Conservation (phyloP, 2,113 vertebrate species). For the Amblyornis subalaris region DNA sequence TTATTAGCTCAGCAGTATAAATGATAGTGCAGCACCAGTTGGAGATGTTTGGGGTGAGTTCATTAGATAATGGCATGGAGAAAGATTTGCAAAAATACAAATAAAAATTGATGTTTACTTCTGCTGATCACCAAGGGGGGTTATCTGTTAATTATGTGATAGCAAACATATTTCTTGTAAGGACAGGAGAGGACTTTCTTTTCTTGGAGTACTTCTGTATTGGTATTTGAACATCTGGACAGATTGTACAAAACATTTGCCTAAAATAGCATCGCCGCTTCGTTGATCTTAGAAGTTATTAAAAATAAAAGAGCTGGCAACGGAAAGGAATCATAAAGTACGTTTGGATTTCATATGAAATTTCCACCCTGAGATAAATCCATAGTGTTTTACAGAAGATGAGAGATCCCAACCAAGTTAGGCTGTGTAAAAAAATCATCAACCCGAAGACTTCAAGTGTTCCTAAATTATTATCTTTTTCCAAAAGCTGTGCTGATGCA, state of each 20-base stretch:
- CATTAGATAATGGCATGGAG: constrained; percentile 27
- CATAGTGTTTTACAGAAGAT: background rate
- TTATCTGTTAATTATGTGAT: background rate
- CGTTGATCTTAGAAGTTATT: constrained; percentile 5
- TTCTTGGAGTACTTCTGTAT: background rate
- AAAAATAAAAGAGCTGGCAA: constrained; percentile 43
- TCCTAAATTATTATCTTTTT: background rate
- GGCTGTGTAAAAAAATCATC: background rate
- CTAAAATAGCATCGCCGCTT: background rate
- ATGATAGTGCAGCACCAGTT: background rate
- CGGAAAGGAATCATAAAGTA: background rate
- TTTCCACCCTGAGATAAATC: background rate
- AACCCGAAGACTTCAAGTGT: background rate
- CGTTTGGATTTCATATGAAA: constrained; percentile 6
- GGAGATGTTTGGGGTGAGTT: constrained; percentile 5
- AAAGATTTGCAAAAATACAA: constrained; percentile 12
- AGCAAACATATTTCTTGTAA: background rate
- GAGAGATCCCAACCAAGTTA: background rate
- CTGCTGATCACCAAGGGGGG: background rate
- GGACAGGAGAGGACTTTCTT: background rate
- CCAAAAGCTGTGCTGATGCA: background rate
- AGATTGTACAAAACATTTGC: background rate
- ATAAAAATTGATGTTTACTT: constrained; percentile 41
- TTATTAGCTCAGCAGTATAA: constrained; percentile 46
- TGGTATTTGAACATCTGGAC: constrained; percentile 17